Conservation (phyloP, 2,113 vertebrate species). For the Phoxinus phoxinus region DNA sequence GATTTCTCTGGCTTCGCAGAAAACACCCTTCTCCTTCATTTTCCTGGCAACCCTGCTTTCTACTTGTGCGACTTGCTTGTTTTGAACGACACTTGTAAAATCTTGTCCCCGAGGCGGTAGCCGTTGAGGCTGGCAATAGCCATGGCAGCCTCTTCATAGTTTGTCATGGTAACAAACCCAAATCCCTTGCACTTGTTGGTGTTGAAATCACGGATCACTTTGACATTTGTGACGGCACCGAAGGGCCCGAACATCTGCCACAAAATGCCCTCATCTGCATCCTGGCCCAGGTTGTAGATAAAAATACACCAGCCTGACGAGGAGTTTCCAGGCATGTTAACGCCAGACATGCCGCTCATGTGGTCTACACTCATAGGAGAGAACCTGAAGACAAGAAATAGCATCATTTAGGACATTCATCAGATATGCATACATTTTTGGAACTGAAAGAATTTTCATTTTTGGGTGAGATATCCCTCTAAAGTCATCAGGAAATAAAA, state of each 20-base stretch:
- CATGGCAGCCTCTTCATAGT: slow-evolving; percentile 99
- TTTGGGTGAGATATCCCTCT: not conserved
- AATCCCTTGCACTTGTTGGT: slow-evolving; percentile 99
- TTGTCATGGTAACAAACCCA: slow-evolving; percentile 99
- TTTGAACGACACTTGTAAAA: slow-evolving; percentile 99
- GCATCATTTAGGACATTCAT: not conserved
- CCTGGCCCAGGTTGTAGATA: slow-evolving; percentile 98
- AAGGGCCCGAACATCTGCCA: slow-evolving; percentile 99
- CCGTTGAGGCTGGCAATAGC: slow-evolving; percentile 98
- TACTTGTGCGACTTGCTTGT: slow-evolving; percentile 99
- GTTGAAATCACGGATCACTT: slow-evolving; percentile 99
- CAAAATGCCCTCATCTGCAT: slow-evolving; percentile 96
- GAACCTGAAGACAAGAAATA: slow-evolving; percentile 80
- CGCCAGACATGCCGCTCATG: slow-evolving; percentile 93
- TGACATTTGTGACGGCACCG: slow-evolving; percentile 97
- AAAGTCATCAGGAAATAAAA: too few species aligned
- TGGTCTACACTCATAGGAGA: slow-evolving; percentile 98
- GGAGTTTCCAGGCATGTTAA: slow-evolving; percentile 87
- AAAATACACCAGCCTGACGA: slow-evolving; percentile 98
- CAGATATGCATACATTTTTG: not conserved
- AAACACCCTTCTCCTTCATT: slow-evolving; percentile 50
- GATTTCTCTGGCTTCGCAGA: slow-evolving; percentile 48
- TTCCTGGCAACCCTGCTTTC: slow-evolving; percentile 55
- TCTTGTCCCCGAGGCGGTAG: slow-evolving; percentile 98
- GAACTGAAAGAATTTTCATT: not conserved